These are phyloP conservation scores for Philypnodon macrostomus DNA, from an alignment of 2,797 vertebrate genomes.

Conservation along the genomic window DNA sequence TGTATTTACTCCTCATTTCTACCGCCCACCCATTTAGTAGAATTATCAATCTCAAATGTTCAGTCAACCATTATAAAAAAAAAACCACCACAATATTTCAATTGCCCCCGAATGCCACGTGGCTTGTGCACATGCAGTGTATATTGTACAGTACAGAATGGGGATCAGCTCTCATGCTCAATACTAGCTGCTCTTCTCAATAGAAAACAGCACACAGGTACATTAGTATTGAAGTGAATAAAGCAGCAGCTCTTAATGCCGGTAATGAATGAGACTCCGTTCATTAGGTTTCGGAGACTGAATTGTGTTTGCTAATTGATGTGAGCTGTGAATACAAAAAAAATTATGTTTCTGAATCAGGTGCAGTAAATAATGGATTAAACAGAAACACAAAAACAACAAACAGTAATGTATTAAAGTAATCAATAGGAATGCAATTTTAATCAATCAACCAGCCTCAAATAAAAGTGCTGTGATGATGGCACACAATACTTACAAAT, in stretches of 20 bases:
- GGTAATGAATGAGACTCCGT: conserved; percentile 5
- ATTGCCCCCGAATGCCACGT: neutral
- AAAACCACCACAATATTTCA: neutral
- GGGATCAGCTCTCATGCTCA: neutral
- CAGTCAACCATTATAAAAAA: too few species aligned
- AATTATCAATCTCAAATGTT: too few species aligned
- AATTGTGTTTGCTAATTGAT: conserved; percentile 15
- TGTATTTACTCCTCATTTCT: too few species aligned
- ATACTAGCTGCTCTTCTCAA: neutral
- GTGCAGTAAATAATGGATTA: conserved; percentile 10
- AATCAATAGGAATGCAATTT: conserved; percentile 23
- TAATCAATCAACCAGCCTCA: conserved; percentile 9
- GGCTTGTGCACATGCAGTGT: conserved; percentile 2
- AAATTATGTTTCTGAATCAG: conserved; percentile 8
- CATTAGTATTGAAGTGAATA: neutral
- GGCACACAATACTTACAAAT: neutral
- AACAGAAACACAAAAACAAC: conserved; percentile 18
- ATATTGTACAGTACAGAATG: conserved; percentile 1
- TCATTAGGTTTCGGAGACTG: conserved; percentile 10
- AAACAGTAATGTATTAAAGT: conserved; percentile 9
- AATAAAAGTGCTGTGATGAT: conserved; percentile 7
- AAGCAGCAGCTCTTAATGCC: conserved; percentile 10
- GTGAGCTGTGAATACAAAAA: conserved; percentile 7
- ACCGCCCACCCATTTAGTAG: too few species aligned
- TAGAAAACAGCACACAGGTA: neutral